Evolutionary conservation across 2,888 invertebrate genomes (phyloP), one percentile per base, ranked within the genome.

Genomic region (Cyclophora punctaria): DNA sequence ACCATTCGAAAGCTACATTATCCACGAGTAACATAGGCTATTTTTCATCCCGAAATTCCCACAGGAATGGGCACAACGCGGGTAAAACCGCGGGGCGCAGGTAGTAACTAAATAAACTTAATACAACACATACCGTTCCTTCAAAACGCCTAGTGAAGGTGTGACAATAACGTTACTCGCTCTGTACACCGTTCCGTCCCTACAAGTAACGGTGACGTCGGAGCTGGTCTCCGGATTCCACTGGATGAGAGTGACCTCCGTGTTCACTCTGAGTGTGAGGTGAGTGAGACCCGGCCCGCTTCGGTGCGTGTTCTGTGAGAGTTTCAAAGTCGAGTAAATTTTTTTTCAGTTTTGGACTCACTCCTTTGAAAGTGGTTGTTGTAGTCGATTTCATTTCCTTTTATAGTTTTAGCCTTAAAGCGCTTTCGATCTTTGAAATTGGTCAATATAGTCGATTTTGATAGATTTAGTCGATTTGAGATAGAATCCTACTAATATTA

Each of bases 151-250:
- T 0, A 95, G 70, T 0, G 94, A 92, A 0, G 91, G 83, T 0
- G 95, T 94, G 0, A 93, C 80, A 35, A 95, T 90, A 1, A 93
- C 92, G 63, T 91, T 91, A 60, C 91, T 90, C 0, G 92, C 92
- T 34, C 64, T 69, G 57, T 89, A 92, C 0, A 63, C 58, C 1
- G 80, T 66, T 0, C 91, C 92, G 64, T 92, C 91, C 33, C 70
- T 69, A 58, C 90, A 90, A 0, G 64, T 63, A 0, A 92, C 87
- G 34, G 60, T 61, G 0, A 90, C 88, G 3, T 69, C 64, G 0
- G 60, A 56, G 0, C 49, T 43, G 0, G 73, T 66, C 1, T 71
- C 60, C 5, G 68, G 63, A 0, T 79, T 74, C 74, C 78, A 83
- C 2, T 58, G 49, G 34, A 86, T 75, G 2, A 55, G 55, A 0